Evolutionary conservation across 1,140 invertebrate genomes (phyloP), one percentile per base, ranked within the genome.

Genomic region (Scaptomyza pallida): DNA sequence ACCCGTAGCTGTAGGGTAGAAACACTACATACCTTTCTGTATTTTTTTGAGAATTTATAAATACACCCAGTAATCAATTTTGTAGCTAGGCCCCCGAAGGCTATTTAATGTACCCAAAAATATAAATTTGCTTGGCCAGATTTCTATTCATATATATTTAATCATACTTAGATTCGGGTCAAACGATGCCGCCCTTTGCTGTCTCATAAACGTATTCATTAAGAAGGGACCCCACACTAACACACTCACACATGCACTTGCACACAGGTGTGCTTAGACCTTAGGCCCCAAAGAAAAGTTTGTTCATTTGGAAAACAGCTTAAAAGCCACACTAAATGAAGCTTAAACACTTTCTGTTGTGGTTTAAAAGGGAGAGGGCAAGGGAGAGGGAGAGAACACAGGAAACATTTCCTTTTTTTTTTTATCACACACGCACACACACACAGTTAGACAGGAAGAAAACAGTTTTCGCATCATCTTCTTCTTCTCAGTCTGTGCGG

Each of bases 81-180:
- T 5, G 2, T n/a, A 10, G n/a, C 3, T 17, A 5, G 23, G 2
- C 10, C 2, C 40, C 41, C 1, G n/a, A 19, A 13, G 15, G 52
- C 6, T 19, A 6, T 47, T 23, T 23, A 19, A 17, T 37, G 26
- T 30, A 30, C 26, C 26, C n/a, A n/a, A n/a, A n/a, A 30, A 30
- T 30, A 37, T 60, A 26, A 43, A 51, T 67, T 59, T 43, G 37
- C 23, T n/a, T 30, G n/a, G 16, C 15, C 37, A 19, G 35, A 33
- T 30, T 56, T 21, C n/a, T 15, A 9, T 30, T 15, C 12, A 41
- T 15, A 13, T 19, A 26, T 12, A 60, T 67, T 60, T 50, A 67
- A 60, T 67, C 63, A 60, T 43, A 44, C 45, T 67, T 60, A 51
- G 63, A 67, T 67, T 67, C 35, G 63, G 63, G 63, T 60, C 63